Evolutionary conservation across 1,140 invertebrate species (phyloP), one percentile per base, ranked within the genome.

Genomic region (Ylistrum balloti): DNA sequence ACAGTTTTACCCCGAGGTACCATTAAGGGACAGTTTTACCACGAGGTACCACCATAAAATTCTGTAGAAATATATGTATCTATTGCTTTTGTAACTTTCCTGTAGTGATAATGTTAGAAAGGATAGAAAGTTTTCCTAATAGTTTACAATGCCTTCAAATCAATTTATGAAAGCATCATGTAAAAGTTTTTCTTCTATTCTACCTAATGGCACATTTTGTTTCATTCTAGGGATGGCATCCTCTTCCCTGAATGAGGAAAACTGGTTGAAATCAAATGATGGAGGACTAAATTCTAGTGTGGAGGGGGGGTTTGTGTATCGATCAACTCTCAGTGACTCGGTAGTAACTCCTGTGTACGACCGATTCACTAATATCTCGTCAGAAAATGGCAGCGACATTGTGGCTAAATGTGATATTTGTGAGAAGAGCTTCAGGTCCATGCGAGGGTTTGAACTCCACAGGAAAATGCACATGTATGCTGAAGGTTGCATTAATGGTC

Each of bases 191-290:
- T 45, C 41, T 17, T 45, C 9, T 13, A 45, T 28, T 74, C 56
- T n/a, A 28, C 56, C 56, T 74, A 74, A 74, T 74, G 56, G 56
- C 56, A 0, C 28, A 17, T 74, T 74, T 74, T 74, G 56, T 74
- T 74, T 74, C n/a, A 74, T 74, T 74, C 56, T 74, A 74, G 56
- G 56, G 56, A 28, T 74, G 56, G n/a, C 56, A 22, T 74, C 56
- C 13, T 28, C 56, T 74, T 74, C 56, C 56, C 56, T 5, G 56
- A 74, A 74, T 28, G 56, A 74, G 22, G 22, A 74, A 74, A 28
- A 74, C 56, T 74, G 56, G 56, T 74, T 74, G 56, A 45, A 45
- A 45, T 45, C 41, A 45, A 15, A 13, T 45, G 56, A n/a, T n/a
- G 56, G 56, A 74, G 56, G 56, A 74, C 28, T 74, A 74, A 74